phyloP scores from a whole-genome alignment of 30 jellyfish, hydroid and myxozoan genomes.

The Mastigias papua region DNA sequence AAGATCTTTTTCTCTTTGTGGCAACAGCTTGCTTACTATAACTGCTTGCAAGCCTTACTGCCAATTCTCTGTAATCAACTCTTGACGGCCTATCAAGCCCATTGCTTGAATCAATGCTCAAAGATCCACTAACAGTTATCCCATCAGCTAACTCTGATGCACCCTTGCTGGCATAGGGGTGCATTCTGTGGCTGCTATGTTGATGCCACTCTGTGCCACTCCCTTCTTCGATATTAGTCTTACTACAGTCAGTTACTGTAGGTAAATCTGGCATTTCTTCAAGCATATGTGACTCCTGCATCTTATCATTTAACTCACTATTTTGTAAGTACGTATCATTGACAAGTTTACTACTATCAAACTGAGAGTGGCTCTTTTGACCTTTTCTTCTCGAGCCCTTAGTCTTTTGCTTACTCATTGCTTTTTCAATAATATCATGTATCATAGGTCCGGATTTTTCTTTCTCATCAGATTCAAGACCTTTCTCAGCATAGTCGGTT shows the following conservation, averaged over 20 bases:
- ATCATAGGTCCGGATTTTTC: not conserved
- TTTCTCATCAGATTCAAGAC: slow-evolving; percentile 16
- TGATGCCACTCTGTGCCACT: not conserved
- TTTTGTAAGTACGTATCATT: not conserved
- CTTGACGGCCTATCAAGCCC: not conserved
- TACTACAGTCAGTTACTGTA: not conserved
- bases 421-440: not conserved
- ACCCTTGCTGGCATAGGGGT: not conserved
- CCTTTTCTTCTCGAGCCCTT: slow-evolving; percentile 1
- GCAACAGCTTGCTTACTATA: slow-evolving; percentile 43
- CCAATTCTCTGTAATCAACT: slow-evolving; percentile 63
- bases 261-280: not conserved
- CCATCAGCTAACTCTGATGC: slow-evolving; percentile 20
- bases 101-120: not conserved
- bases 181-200: not conserved
- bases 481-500: not conserved
- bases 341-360: not conserved
- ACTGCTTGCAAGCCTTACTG: slow-evolving; percentile 56
- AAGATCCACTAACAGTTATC: not conserved
- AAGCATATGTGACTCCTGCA: not conserved
- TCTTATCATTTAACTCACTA: not conserved
- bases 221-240: not conserved
- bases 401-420: not conserved
- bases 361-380: not conserved
- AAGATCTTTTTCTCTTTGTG: slow-evolving; percentile 20